phyloP scores from a whole-genome alignment of 2,888 invertebrate genomes.

The Leistus spinibarbis region DNA sequence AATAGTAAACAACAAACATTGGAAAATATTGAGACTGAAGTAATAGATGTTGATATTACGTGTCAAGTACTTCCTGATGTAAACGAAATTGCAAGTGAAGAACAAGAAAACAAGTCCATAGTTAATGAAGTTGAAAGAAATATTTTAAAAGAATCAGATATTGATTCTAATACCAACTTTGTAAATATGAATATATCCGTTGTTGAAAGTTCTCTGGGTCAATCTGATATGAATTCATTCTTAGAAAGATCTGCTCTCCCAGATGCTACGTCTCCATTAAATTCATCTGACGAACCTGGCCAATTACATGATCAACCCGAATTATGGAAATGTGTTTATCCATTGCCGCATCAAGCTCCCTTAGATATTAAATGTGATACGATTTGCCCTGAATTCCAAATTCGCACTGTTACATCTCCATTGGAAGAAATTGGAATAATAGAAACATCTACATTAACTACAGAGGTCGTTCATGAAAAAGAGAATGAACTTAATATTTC shows the following conservation, averaged over 20 bases:
- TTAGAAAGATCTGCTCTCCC: slow-evolving; percentile 47
- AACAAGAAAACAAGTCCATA: background rate
- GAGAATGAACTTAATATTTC: slow-evolving; percentile 42
- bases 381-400: slow-evolving; percentile 50
- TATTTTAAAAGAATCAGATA: slow-evolving; percentile 14
- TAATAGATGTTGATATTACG: background rate
- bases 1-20: background rate
- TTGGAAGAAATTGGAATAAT: slow-evolving; percentile 49
- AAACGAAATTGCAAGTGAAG: background rate
- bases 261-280: slow-evolving; percentile 47
- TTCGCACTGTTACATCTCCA: slow-evolving; percentile 48
- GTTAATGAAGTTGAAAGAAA: background rate
- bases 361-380: slow-evolving; percentile 46
- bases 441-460: slow-evolving; percentile 41
- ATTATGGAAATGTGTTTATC: slow-evolving; percentile 42
- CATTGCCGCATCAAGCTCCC: slow-evolving; percentile 41
- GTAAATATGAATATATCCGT: background rate
- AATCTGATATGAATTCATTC: slow-evolving; percentile 46
- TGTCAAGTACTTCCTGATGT: background rate
- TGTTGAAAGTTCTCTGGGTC: background rate
- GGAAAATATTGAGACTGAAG: background rate
- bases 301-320: slow-evolving; percentile 37
- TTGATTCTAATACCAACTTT: slow-evolving; percentile 8
- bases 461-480: slow-evolving; percentile 42
- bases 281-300: slow-evolving; percentile 40